Conservation (phyloP, 2,113 vertebrate species). For the Scomber japonicus region DNA sequence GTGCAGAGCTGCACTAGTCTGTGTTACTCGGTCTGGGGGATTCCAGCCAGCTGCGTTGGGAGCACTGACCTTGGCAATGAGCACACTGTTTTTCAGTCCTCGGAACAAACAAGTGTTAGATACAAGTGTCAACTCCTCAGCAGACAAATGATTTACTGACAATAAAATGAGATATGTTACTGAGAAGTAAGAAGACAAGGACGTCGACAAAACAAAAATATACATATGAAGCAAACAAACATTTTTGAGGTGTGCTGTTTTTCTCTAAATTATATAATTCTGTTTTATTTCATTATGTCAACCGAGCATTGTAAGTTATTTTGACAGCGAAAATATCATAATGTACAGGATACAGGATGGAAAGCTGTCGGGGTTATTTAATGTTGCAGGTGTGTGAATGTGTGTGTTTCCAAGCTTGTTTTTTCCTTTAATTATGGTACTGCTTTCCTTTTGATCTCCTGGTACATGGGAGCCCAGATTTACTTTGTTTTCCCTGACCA, state of each 20-base stretch:
- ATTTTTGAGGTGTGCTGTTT: neutral
- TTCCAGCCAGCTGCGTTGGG: slow-evolving; percentile 77
- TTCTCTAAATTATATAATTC: neutral
- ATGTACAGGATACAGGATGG: slow-evolving; percentile 65
- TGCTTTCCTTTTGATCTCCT: slow-evolving; percentile 44
- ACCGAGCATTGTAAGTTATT: slow-evolving; percentile 18
- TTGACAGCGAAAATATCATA: neutral
- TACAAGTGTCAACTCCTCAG: slow-evolving; percentile 52
- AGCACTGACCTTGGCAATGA: slow-evolving; percentile 81
- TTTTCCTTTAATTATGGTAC: slow-evolving; percentile 52
- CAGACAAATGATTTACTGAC: slow-evolving; percentile 47
- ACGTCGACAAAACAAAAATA: neutral
- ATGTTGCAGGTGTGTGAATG: slow-evolving; percentile 58
- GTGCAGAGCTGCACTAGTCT: slow-evolving; percentile 80
- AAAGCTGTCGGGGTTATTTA: slow-evolving; percentile 58
- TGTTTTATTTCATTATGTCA: slow-evolving; percentile 4
- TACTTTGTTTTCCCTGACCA: slow-evolving; percentile 39
- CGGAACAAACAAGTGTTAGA: slow-evolving; percentile 72
- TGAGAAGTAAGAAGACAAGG: neutral
- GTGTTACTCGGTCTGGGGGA: slow-evolving; percentile 70
- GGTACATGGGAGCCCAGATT: slow-evolving; percentile 27
- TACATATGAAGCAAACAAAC: neutral
- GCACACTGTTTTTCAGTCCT: slow-evolving; percentile 63
- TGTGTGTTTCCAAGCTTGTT: slow-evolving; percentile 53
- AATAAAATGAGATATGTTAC: slow-evolving; percentile 17